These are phyloP conservation scores for Leptinotarsa defecta DNA, from an alignment of 1,140 invertebrate species.

Conservation along the genomic window DNA sequence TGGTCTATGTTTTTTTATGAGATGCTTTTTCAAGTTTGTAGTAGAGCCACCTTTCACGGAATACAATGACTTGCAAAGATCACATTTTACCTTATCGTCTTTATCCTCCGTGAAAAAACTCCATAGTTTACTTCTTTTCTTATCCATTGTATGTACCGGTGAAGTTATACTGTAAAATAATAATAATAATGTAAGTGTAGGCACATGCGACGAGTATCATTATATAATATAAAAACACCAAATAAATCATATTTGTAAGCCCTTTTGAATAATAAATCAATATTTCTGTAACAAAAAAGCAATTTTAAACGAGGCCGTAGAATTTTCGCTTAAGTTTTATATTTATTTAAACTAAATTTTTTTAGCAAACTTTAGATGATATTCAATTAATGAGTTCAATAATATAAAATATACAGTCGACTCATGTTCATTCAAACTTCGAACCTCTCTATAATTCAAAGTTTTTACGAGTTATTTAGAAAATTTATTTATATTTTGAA, in stretches of 20 bases:
- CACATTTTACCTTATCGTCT: conserved; percentile 22
- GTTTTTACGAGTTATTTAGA: conserved; percentile 14
- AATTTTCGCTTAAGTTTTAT: too few species aligned
- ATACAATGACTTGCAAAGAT: conserved; percentile 19
- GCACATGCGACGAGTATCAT: background rate
- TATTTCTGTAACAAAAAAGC: too few species aligned
- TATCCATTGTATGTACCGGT: conserved; percentile 4
- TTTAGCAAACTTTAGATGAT: too few species aligned
- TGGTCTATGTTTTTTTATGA: conserved; percentile 22
- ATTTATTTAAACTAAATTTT: too few species aligned
- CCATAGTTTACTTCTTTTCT: conserved; percentile 19
- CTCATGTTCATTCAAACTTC: conserved; percentile 16
- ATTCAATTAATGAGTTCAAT: too few species aligned
- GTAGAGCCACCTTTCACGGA: conserved; percentile 23
- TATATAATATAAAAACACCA: background rate
- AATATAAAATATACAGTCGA: background rate
- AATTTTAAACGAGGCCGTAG: too few species aligned
- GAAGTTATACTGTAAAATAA: conserved; percentile 1
- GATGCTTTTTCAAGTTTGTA: conserved; percentile 31
- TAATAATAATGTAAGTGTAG: background rate
- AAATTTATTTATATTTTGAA: conserved; percentile 8
- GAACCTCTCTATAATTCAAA: conserved; percentile 21
- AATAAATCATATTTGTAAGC: too few species aligned
- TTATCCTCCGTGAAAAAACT: background rate
- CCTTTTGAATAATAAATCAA: too few species aligned